phyloP scores from a whole-genome alignment of 2,797 vertebrate genomes.

The Chelmon rostratus region DNA sequence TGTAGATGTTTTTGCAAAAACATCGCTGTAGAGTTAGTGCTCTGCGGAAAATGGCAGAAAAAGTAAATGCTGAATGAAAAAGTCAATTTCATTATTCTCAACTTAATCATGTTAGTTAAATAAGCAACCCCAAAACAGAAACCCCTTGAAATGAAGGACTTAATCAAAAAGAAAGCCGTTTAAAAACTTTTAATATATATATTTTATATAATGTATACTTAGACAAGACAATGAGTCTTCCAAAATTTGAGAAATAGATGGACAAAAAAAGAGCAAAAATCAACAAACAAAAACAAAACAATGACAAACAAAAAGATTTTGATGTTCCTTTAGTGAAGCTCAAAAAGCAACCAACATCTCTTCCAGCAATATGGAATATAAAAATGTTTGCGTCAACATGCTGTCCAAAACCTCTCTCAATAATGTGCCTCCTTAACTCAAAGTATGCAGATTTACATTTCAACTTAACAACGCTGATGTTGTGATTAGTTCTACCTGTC shows the following conservation, averaged over 20 bases:
- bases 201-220: slow-evolving; percentile 83
- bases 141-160: slow-evolving; percentile 65
- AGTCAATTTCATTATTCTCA: neutral
- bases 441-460: slow-evolving; percentile 35
- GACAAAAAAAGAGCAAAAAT: slow-evolving; percentile 67
- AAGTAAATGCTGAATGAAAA: neutral
- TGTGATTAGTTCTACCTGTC: slow-evolving; percentile 39
- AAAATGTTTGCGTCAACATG: slow-evolving; percentile 47
- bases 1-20: neutral
- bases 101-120: neutral
- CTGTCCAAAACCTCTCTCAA: slow-evolving; percentile 39
- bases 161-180: slow-evolving; percentile 70
- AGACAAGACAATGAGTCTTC: slow-evolving; percentile 80
- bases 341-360: slow-evolving; percentile 64
- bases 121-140: slow-evolving; percentile 28
- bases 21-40: neutral
- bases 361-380: slow-evolving; percentile 75
- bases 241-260: slow-evolving; percentile 76
- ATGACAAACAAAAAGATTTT: slow-evolving; percentile 64
- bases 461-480: slow-evolving; percentile 25
- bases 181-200: slow-evolving; percentile 84
- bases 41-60: neutral
- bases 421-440: slow-evolving; percentile 48
- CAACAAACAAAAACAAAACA: slow-evolving; percentile 74
- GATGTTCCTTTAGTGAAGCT: slow-evolving; percentile 72